Conservation (phyloP, 2,113 vertebrate species). For the Chauna torquata region DNA sequence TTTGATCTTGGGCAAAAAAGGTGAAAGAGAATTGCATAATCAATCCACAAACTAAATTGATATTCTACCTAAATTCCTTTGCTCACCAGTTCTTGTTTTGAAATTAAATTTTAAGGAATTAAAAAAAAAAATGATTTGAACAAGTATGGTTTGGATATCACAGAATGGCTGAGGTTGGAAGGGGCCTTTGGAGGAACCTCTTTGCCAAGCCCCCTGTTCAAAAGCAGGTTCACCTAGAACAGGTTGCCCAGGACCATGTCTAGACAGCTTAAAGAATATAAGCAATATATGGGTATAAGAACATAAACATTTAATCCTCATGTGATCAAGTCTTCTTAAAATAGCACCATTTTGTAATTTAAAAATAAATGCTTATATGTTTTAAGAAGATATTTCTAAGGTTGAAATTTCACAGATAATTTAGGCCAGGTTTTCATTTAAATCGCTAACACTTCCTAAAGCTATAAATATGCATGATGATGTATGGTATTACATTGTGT, state of each 20-base stretch:
- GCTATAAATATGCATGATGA: background rate
- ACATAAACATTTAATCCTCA: background rate
- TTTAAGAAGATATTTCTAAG: background rate
- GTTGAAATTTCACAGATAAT: background rate
- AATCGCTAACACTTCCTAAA: background rate
- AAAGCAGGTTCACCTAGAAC: background rate
- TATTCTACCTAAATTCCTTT: background rate
- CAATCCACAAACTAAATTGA: accelerated
- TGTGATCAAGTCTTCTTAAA: background rate
- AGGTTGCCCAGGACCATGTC: background rate
- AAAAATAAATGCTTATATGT: background rate
- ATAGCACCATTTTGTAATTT: background rate
- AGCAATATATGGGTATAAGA: background rate
- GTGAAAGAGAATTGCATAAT: background rate
- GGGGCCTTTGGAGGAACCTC: background rate
- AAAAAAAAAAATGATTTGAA: background rate
- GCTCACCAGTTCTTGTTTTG: background rate
- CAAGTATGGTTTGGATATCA: background rate
- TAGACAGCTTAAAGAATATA: background rate
- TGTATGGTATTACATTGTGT: background rate
- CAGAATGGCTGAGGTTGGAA: background rate
- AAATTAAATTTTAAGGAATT: background rate
- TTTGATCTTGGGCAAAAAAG: background rate
- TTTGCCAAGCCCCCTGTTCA: background rate
- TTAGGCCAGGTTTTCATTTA: background rate